A percentile compares a stretch with the other conserved stretches of the same genome.
phyloP scores from a whole-genome alignment of 2,797 vertebrate species.

The Sphenopsis melanotis region DNA sequence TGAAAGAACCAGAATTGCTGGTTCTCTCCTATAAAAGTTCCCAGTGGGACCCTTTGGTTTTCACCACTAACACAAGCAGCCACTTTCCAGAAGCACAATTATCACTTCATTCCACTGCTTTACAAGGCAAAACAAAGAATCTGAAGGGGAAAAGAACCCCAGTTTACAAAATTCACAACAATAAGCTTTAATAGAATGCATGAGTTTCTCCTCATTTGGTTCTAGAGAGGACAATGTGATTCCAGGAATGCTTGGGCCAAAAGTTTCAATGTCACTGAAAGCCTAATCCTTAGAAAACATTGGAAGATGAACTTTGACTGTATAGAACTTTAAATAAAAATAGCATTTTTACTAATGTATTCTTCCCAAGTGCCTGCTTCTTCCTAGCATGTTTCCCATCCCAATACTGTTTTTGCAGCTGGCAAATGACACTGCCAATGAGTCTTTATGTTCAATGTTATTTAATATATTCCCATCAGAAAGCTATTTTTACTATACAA shows the following conservation, averaged over 20 bases:
- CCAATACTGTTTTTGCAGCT: constrained; percentile 65
- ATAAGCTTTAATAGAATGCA: background rate
- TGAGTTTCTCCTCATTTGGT: background rate
- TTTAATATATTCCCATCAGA: constrained; percentile 66
- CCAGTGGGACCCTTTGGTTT: background rate
- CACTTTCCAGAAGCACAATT: background rate
- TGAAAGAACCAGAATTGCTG: background rate
- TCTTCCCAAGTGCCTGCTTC: constrained; percentile 56
- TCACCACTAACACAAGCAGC: background rate
- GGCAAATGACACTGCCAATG: constrained; percentile 56
- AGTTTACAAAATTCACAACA: background rate
- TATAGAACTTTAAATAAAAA: constrained; percentile 53
- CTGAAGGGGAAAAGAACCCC: background rate
- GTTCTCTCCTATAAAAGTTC: background rate
- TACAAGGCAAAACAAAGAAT: background rate
- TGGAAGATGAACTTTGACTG: constrained; percentile 41
- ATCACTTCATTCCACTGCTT: background rate
- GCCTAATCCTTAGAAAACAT: constrained; percentile 1
- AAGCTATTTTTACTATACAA: constrained; percentile 73
- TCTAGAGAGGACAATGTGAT: background rate
- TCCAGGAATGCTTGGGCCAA: background rate
- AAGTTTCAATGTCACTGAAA: background rate
- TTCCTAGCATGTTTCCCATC: constrained; percentile 50
- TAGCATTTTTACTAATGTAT: constrained; percentile 35
- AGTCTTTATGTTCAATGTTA: constrained; percentile 67